A percentile compares a stretch with the other conserved stretches of the same genome.
Conservation (phyloP, 2,888 invertebrate genomes). For the Sycophila texana region DNA sequence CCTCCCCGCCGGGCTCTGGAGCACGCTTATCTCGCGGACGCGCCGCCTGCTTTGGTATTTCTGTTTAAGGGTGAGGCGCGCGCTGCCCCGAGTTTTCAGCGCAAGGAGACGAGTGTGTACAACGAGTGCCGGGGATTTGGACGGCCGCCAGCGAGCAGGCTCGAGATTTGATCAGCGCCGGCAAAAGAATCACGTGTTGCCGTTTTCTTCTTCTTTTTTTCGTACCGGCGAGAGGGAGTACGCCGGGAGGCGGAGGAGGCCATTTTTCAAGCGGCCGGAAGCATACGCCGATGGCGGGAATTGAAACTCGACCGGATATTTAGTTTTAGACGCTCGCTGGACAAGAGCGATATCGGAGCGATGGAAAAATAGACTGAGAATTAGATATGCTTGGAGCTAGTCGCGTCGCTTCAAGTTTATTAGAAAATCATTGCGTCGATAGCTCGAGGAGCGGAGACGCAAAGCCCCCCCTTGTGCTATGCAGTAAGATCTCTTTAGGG, state of each 20-base stretch:
- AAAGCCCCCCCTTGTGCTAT: constrained; percentile 12
- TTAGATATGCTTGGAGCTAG: no score
- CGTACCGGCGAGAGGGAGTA: no score
- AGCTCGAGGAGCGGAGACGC: not conserved
- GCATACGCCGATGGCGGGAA: no score
- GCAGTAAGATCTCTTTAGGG: constrained; percentile 40
- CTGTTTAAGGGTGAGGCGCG: constrained; percentile 21
- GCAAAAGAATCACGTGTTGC: not conserved
- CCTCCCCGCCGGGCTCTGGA: not conserved
- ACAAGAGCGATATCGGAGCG: no score
- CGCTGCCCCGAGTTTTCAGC: not conserved
- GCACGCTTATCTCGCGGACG: constrained; percentile 25
- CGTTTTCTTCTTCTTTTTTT: constrained; percentile 6
- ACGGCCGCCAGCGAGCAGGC: constrained; percentile 24
- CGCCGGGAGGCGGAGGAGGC: no score
- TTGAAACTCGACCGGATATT: no score
- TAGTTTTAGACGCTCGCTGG: no score
- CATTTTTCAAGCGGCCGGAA: no score
- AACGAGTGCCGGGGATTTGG: constrained; percentile 26
- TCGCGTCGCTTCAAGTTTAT: no score
- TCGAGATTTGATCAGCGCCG: constrained; percentile 43
- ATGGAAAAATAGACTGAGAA: no score
- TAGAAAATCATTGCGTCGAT: no score
- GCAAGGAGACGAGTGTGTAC: constrained; percentile 5
- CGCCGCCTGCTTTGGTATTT: constrained; percentile 23